A percentile compares a stretch with the other conserved stretches of the same genome.
phyloP scores from a whole-genome alignment of 1,140 invertebrate genomes.

The Magallana angulata region DNA sequence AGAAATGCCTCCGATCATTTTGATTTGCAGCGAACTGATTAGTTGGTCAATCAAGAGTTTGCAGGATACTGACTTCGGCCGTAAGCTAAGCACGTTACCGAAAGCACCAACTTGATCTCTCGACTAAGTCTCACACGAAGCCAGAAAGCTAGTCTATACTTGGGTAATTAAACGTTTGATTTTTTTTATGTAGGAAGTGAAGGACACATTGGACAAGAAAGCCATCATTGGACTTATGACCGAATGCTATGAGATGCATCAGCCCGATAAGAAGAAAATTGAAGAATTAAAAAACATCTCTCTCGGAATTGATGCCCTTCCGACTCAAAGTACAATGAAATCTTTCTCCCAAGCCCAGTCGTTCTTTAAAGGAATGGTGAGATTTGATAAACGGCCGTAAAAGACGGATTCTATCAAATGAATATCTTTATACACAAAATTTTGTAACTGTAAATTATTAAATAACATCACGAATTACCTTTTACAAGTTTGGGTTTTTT shows the following conservation, averaged over 20 bases:
- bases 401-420: no score
- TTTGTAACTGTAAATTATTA: no score
- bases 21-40: no score
- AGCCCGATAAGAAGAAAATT: slow-evolving; percentile 74
- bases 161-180: neutral
- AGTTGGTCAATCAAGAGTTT: no score
- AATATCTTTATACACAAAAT: no score
- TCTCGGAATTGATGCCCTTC: slow-evolving; percentile 53
- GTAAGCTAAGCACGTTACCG: no score
- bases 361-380: slow-evolving; percentile 67
- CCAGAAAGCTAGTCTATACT: no score
- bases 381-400: neutral
- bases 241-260: slow-evolving; percentile 76
- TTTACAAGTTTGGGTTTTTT: neutral
- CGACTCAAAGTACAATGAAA: slow-evolving; percentile 64
- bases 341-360: slow-evolving; percentile 65
- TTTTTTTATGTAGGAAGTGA: slow-evolving; percentile 73
- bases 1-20: no score
- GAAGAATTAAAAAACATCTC: slow-evolving; percentile 71
- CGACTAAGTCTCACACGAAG: no score
- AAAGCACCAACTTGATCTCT: no score
- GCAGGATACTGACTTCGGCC: no score
- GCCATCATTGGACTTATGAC: slow-evolving; percentile 76
- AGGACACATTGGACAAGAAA: slow-evolving; percentile 79
- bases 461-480: no score